Conservation (phyloP, 1,140 invertebrate species). For the Pissodes strobi region DNA sequence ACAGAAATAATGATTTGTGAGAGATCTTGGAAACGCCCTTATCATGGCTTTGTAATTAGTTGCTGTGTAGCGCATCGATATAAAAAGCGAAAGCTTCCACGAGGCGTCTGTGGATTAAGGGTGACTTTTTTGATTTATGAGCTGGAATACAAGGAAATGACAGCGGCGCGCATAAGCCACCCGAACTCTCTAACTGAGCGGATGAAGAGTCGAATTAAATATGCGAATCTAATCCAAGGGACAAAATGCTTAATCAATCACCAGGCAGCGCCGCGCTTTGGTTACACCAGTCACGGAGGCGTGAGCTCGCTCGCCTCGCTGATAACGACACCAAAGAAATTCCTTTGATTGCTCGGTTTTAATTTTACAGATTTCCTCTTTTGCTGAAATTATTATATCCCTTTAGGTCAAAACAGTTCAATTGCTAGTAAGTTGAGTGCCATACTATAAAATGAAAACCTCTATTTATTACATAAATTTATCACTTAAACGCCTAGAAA, state of each 20-base stretch:
- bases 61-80: slow-evolving; percentile 35
- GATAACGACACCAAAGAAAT: slow-evolving; percentile 3
- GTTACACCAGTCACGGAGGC: slow-evolving; percentile 1
- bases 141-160: slow-evolving; percentile 37
- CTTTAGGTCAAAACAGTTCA: no score
- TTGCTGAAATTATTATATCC: no score
- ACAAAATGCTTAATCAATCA: slow-evolving; percentile 51
- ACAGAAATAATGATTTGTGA: slow-evolving; percentile 42
- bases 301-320: slow-evolving; percentile 8
- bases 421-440: no score
- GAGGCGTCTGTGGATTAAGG: slow-evolving; percentile 42
- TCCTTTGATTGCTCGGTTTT: slow-evolving; percentile 15
- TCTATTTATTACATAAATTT: no score
- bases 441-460: no score
- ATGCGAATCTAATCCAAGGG: slow-evolving; percentile 50
- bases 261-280: slow-evolving; percentile 20
- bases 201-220: slow-evolving; percentile 46
- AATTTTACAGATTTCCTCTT: slow-evolving; percentile 4
- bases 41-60: slow-evolving; percentile 46
- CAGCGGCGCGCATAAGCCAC: slow-evolving; percentile 19
- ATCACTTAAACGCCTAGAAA: no score
- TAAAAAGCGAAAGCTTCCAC: slow-evolving; percentile 38
- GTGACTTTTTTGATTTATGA: slow-evolving; percentile 46
- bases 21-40: slow-evolving; percentile 41
- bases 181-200: slow-evolving; percentile 25